Percentiles rank a stretch among this genome's conserved stretches.
phyloP scores from a whole-genome alignment of 2,113 vertebrate genomes.

The Catharus fuscescens region DNA sequence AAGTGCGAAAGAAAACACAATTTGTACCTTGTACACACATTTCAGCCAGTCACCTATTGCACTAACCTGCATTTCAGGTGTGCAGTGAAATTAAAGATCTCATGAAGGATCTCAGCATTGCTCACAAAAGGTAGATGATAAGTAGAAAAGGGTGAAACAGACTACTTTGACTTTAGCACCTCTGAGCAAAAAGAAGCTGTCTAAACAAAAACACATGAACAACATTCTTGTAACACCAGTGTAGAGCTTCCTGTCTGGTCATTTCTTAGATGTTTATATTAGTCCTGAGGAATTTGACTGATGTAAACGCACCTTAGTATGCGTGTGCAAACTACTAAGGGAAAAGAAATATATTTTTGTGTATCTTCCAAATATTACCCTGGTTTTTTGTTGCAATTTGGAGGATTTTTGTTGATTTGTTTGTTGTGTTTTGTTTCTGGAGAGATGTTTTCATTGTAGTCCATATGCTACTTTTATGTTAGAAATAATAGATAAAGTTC shows the following conservation, averaged over 20 bases:
- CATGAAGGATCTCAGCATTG: not conserved
- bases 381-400: rapidly evolving
- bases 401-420: not conserved
- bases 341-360: not conserved
- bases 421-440: not conserved
- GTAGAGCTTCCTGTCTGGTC: not conserved
- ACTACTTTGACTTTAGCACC: not conserved
- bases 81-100: constrained; percentile 22
- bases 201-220: not conserved
- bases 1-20: constrained; percentile 19
- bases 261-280: constrained; percentile 30
- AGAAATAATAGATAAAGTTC: not conserved
- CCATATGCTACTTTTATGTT: rapidly evolving
- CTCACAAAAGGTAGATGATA: not conserved
- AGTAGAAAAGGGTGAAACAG: not conserved
- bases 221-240: not conserved
- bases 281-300: not conserved
- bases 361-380: not conserved
- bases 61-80: constrained; percentile 27
- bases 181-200: not conserved
- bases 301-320: not conserved
- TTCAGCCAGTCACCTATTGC: constrained; percentile 31
- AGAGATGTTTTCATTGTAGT: not conserved
- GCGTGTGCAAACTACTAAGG: not conserved
- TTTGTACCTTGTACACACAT: not conserved